Evolutionary conservation across 2,113 vertebrate species (phyloP).

Genomic region (Sebastes fasciatus): DNA sequence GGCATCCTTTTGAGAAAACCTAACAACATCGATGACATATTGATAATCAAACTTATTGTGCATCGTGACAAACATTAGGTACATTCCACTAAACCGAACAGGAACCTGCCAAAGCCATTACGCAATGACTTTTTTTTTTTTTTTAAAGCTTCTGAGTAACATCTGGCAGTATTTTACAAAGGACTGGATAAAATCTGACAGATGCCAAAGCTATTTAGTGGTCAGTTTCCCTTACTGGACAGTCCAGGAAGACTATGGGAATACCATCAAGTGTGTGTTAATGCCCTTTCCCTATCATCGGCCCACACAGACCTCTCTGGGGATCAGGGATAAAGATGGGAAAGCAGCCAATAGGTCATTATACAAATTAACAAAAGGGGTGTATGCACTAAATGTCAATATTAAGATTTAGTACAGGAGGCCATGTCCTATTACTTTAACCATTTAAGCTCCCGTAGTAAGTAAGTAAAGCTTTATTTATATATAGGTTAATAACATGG

Average conservation of each 20-base stretch:
- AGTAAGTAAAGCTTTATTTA: no score
- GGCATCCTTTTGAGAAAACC: not conserved
- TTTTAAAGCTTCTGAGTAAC: constrained; percentile 2
- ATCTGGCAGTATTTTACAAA: constrained; percentile 21
- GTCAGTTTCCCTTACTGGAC: constrained; percentile 21
- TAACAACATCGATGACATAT: not conserved
- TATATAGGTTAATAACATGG: no score
- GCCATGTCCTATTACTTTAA: constrained; percentile 5
- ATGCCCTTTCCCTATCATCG: constrained; percentile 12
- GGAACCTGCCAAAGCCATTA: constrained; percentile 26
- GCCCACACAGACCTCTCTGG: constrained; percentile 28
- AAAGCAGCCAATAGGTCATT: constrained; percentile 63
- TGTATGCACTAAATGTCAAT: constrained; percentile 23
- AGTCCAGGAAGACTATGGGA: constrained; percentile 16
- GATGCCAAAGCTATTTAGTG: constrained; percentile 30
- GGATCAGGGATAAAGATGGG: constrained; percentile 45
- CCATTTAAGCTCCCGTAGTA: not conserved
- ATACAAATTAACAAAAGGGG: constrained; percentile 62
- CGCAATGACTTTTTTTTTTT: not conserved
- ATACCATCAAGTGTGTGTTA: constrained; percentile 24
- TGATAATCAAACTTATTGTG: not conserved
- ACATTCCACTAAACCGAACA: not conserved
- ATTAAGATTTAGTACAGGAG: constrained; percentile 16
- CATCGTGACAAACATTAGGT: not conserved
- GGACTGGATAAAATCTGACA: constrained; percentile 36